Evolutionary conservation across 2,113 vertebrate species (phyloP).

Genomic region (Chloropsis cyanopogon): DNA sequence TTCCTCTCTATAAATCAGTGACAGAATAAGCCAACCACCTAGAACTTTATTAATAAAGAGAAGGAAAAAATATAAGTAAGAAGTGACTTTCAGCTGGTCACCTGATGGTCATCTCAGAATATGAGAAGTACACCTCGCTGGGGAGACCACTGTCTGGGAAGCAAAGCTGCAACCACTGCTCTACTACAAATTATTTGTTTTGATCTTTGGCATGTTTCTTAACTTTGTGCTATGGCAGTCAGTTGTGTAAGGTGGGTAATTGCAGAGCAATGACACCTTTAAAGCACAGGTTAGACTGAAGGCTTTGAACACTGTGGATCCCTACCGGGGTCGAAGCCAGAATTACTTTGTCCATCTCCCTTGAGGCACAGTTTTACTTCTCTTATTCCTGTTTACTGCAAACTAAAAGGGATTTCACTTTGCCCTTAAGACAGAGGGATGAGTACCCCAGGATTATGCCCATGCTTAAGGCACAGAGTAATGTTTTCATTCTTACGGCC

Average conservation of each 20-base stretch:
- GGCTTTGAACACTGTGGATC: background rate
- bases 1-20: background rate
- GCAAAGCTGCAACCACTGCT: background rate
- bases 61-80: background rate
- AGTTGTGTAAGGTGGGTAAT: background rate
- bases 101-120: background rate
- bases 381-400: background rate
- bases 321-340: background rate
- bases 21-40: background rate
- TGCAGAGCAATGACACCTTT: background rate
- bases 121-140: background rate
- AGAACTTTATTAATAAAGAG: background rate
- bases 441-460: background rate
- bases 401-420: background rate
- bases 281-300: background rate
- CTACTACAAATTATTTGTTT: background rate
- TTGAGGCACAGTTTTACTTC: background rate
- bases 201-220: background rate
- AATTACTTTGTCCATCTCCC: background rate
- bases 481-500: background rate
- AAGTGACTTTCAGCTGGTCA: background rate
- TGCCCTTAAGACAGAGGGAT: background rate
- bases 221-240: background rate
- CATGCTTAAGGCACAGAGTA: background rate
- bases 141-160: background rate